phyloP scores from a whole-genome alignment of 1,140 invertebrate genomes.

The Pogonus chalceus region DNA sequence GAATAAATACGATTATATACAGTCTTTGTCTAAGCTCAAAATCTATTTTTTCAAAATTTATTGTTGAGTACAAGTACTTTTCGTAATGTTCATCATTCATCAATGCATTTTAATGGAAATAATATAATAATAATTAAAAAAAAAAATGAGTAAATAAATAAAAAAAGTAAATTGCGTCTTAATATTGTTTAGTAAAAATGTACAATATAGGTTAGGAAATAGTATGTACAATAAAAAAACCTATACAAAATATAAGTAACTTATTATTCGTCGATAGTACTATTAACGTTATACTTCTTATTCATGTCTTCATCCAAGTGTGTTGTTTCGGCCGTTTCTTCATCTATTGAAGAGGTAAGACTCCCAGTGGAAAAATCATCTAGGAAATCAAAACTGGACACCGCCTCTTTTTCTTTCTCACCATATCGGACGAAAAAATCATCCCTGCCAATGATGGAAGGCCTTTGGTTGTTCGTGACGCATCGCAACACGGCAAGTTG shows the following conservation, averaged over 20 bases:
- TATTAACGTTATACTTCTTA: constrained; percentile 7
- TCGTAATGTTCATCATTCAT: not conserved
- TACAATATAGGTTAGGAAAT: too few relatives aligned
- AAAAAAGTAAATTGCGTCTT: too few relatives aligned
- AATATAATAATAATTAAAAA: too few relatives aligned
- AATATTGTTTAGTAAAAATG: too few relatives aligned
- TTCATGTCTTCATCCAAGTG: too few relatives aligned
- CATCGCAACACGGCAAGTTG: constrained; percentile 42
- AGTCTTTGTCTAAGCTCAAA: constrained; percentile 22
- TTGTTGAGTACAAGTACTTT: constrained; percentile 1
- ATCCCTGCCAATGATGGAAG: constrained; percentile 60
- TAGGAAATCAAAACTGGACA: constrained; percentile 69
- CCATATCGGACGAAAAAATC: constrained; percentile 68
- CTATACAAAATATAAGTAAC: constrained; percentile 16
- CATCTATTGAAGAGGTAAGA: constrained; percentile 37
- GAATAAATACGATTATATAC: constrained; percentile 19
- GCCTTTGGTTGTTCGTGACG: constrained; percentile 32
- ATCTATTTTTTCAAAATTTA: not conserved
- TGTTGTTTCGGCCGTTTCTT: constrained; percentile 9
- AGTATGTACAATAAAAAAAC: too few relatives aligned
- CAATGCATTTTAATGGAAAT: too few relatives aligned
- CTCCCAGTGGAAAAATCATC: constrained; percentile 51
- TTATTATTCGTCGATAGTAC: constrained; percentile 17
- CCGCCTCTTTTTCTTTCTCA: constrained; percentile 64
- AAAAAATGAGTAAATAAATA: too few relatives aligned